Evolutionary conservation across 2,888 invertebrate species (phyloP), one percentile per base, ranked within the genome.

Genomic region (Melinaea menophilus): DNA sequence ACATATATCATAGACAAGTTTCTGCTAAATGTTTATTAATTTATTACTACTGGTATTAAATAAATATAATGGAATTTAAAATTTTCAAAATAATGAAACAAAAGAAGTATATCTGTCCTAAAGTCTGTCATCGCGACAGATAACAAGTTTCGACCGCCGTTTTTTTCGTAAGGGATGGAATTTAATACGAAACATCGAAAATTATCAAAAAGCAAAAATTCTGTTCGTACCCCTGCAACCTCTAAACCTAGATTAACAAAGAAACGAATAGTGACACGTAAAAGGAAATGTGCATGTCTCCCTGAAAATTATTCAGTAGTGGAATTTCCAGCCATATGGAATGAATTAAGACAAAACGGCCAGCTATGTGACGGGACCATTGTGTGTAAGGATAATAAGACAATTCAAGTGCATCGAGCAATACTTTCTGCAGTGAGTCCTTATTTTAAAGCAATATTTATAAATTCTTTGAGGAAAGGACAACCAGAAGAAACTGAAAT

Each of bases 281-380:
- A 86, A 81, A 82, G 91, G 75, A 93, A 91, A 88, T 93, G 93
- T 84, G 91, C 92, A 73, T 93, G 93, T 80, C 86, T 92, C 67
- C 92, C 93, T 71, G 91, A 91, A 81, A 90, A 92, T 82, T 90
- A 91, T 78, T 92, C 92, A 69, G 84, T 92, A 70, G 91, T 92
- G 68, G 93, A 94, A 78, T 94, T 94, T 79, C 94, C 94, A 63
- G 81, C 91, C 56, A 92, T 94, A 75, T 94, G 94, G 94, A 93
- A 93, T 76, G 94, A 94, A 80, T 84, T 94, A 70, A 91, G 94
- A 73, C 87, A 88, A 64, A 94, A 92, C 76, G 92, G 91, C 73
- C 94, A 94, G 77, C 89, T 94, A 58, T 95, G 95, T 82, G 95
- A 95, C 84, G 95, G 95, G 31, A 84, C 90, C 31, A 93, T 95